These are phyloP conservation scores for Alentia gelatinosa DNA, from an alignment of 2,888 invertebrate species.

Conservation along the genomic window DNA sequence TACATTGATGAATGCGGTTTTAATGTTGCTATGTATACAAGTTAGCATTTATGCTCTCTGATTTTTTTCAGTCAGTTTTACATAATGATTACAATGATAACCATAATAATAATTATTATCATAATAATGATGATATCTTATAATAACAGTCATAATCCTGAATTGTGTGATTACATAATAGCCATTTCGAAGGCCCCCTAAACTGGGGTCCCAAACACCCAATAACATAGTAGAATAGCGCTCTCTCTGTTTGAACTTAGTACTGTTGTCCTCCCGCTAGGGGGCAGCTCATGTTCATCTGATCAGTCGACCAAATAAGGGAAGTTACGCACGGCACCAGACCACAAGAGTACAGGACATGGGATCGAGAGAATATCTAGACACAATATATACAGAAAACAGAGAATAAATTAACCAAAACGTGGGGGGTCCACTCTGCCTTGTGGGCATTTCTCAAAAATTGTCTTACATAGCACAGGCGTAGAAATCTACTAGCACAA, in stretches of 20 bases:
- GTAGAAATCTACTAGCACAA: conserved; percentile 42
- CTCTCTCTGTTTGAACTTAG: conserved; percentile 11
- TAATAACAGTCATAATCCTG: conserved; percentile 54
- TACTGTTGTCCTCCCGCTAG: background rate
- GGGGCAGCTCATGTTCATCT: conserved; percentile 9
- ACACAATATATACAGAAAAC: conserved; percentile 51
- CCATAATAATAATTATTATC: conserved; percentile 42
- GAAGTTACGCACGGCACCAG: conserved; percentile 34
- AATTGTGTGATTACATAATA: conserved; percentile 50
- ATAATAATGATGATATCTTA: conserved; percentile 39
- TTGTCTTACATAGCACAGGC: conserved; percentile 7
- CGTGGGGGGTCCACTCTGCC: background rate
- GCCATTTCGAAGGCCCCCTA: background rate
- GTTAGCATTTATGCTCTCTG: conserved; percentile 53
- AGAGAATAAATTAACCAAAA: conserved; percentile 49
- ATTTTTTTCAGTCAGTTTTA: conserved; percentile 53
- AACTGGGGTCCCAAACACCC: conserved; percentile 25
- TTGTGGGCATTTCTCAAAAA: background rate
- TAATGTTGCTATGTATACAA: conserved; percentile 50
- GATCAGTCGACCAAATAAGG: conserved; percentile 34
- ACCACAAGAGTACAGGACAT: conserved; percentile 27
- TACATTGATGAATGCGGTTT: conserved; percentile 49
- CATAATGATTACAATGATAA: conserved; percentile 53
- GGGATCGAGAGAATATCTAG: conserved; percentile 38
- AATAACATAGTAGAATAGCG: conserved; percentile 34